A percentile compares a stretch with the other conserved stretches of the same genome.
phyloP scores from a whole-genome alignment of 2,113 vertebrate species.

The Amia ocellicauda region DNA sequence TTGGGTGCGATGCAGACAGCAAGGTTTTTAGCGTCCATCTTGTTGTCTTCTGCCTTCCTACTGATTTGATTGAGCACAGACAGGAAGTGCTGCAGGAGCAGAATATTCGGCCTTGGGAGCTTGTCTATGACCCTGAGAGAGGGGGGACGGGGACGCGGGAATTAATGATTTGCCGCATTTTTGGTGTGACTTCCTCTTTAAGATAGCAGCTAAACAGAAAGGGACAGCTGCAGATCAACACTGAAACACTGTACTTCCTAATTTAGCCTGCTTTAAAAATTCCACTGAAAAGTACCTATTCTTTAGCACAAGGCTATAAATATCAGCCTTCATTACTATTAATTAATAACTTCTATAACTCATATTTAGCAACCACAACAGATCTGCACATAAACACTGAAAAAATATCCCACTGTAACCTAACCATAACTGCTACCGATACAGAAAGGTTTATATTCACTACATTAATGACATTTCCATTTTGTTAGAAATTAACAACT shows the following conservation, averaged over 20 bases:
- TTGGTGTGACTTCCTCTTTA: conserved; percentile 19
- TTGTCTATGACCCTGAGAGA: conserved; percentile 68
- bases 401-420: too few species aligned
- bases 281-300: conserved; percentile 42
- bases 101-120: conserved; percentile 71
- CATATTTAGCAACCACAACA: too few species aligned
- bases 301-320: conserved; percentile 8
- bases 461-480: background rate
- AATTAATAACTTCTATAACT: too few species aligned
- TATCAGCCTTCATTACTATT: conserved; percentile 12
- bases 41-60: conserved; percentile 65
- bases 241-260: conserved; percentile 20
- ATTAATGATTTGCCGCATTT: background rate
- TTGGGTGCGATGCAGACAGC: conserved; percentile 87
- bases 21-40: conserved; percentile 84
- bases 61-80: conserved; percentile 71
- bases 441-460: too few species aligned
- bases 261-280: conserved; percentile 35
- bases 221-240: conserved; percentile 26
- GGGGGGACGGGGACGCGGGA: background rate
- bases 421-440: too few species aligned
- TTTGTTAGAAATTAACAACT: background rate
- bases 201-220: conserved; percentile 10
- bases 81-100: conserved; percentile 68
- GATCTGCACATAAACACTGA: too few species aligned